phyloP scores from a whole-genome alignment of 2,113 vertebrate genomes.

The Atrichornis clamosus region DNA sequence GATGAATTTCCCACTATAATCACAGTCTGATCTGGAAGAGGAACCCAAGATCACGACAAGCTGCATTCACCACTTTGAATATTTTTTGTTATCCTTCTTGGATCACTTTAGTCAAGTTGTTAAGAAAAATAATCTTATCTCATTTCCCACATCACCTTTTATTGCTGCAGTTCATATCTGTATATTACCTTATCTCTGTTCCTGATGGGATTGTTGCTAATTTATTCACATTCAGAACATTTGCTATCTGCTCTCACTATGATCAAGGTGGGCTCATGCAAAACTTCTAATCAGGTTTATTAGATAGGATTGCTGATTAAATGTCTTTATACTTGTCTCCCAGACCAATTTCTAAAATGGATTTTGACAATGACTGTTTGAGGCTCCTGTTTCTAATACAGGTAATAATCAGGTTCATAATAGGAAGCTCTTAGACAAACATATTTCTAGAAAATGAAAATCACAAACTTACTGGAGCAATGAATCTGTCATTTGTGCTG shows the following conservation, averaged over 20 bases:
- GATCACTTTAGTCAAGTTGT: neutral
- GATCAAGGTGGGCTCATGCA: neutral
- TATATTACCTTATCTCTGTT: neutral
- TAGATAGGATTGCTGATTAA: neutral
- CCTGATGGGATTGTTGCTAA: neutral
- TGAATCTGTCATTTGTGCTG: neutral
- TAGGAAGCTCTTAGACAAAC: neutral
- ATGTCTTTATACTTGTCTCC: neutral
- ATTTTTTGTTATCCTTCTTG: neutral
- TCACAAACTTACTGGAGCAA: neutral
- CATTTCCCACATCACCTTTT: neutral
- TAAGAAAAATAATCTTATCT: neutral
- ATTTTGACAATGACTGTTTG: neutral
- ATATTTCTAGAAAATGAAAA: neutral
- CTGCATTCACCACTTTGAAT: neutral
- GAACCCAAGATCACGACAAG: neutral
- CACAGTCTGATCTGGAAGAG: neutral
- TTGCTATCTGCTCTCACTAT: neutral
- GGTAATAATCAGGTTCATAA: neutral
- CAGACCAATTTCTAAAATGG: neutral
- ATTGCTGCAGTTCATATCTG: neutral
- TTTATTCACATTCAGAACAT: neutral
- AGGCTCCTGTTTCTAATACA: neutral
- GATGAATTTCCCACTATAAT: neutral
- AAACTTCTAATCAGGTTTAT: conserved; percentile 25